These are phyloP conservation scores for Romanogobio albipinnatus DNA, from an alignment of 2,113 vertebrate genomes.

Conservation along the genomic window DNA sequence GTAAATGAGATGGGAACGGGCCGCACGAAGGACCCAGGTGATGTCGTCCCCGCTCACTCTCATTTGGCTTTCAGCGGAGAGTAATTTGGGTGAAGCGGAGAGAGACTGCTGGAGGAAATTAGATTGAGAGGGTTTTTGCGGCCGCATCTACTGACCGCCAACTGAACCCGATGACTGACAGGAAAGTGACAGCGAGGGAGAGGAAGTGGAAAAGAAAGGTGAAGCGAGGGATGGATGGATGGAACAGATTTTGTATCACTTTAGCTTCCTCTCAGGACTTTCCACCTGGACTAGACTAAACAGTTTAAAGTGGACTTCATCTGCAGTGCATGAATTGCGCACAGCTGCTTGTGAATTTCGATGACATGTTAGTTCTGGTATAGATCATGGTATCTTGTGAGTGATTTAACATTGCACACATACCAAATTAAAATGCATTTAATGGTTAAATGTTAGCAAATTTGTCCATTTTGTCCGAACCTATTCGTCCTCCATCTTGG, in stretches of 20 bases:
- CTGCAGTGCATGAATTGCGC: background rate
- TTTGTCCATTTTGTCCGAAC: too few relatives aligned
- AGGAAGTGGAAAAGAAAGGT: background rate
- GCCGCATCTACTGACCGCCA: constrained; percentile 40
- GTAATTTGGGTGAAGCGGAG: constrained; percentile 31
- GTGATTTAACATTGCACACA: background rate
- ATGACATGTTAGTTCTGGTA: background rate
- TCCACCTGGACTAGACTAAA: constrained; percentile 10
- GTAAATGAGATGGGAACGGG: background rate
- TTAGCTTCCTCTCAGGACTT: background rate
- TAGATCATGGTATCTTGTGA: background rate
- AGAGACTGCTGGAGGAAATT: constrained; percentile 27
- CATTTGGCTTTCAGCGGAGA: constrained; percentile 39
- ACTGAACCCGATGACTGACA: constrained; percentile 47
- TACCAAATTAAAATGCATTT: background rate
- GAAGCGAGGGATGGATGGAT: background rate
- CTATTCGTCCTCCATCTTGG: background rate
- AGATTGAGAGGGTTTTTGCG: constrained; percentile 33
- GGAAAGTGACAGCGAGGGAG: constrained; percentile 41
- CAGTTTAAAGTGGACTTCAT: background rate
- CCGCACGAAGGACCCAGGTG: background rate
- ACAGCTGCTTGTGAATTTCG: background rate
- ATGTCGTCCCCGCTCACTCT: constrained; percentile 4
- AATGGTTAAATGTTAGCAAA: too few relatives aligned
- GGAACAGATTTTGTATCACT: background rate